Conservation (phyloP, 2,888 invertebrate species). For the Hirtodrosophila duncani region DNA sequence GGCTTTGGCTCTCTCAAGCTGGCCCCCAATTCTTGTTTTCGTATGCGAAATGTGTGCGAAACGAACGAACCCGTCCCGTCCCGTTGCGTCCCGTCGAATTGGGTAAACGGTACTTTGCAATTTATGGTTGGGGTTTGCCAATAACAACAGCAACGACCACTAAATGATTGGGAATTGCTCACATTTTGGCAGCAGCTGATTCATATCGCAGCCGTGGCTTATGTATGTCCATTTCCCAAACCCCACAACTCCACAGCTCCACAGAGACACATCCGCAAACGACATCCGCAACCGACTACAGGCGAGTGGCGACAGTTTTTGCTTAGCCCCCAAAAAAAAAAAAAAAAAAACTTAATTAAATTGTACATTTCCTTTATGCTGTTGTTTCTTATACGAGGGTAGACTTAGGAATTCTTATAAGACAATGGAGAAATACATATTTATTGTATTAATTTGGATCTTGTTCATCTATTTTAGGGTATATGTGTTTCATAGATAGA, state of each 20-base stretch:
- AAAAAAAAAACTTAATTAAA: slow-evolving; percentile 47
- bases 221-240: slow-evolving; percentile 46
- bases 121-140: slow-evolving; percentile 46
- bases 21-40: slow-evolving; percentile 11
- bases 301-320: slow-evolving; percentile 33
- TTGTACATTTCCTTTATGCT: slow-evolving; percentile 25
- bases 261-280: slow-evolving; percentile 4
- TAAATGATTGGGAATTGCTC: slow-evolving; percentile 47
- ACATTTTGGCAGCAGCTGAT: slow-evolving; percentile 60
- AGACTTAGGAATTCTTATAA: no score
- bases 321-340: slow-evolving; percentile 4
- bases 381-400: no score
- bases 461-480: no score
- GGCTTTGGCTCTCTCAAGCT: neutral
- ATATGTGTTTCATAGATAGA: no score
- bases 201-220: slow-evolving; percentile 53
- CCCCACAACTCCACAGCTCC: slow-evolving; percentile 3
- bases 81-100: slow-evolving; percentile 10
- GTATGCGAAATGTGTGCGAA: slow-evolving; percentile 58
- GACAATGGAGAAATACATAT: no score
- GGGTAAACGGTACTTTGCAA: slow-evolving; percentile 67
- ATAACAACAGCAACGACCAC: neutral
- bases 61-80: no score
- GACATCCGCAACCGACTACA: slow-evolving; percentile 37
- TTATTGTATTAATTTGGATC: no score